Evolutionary conservation across 92 coral and sea anemone species (phyloP).

Genomic region (Bergia puertoricense): DNA sequence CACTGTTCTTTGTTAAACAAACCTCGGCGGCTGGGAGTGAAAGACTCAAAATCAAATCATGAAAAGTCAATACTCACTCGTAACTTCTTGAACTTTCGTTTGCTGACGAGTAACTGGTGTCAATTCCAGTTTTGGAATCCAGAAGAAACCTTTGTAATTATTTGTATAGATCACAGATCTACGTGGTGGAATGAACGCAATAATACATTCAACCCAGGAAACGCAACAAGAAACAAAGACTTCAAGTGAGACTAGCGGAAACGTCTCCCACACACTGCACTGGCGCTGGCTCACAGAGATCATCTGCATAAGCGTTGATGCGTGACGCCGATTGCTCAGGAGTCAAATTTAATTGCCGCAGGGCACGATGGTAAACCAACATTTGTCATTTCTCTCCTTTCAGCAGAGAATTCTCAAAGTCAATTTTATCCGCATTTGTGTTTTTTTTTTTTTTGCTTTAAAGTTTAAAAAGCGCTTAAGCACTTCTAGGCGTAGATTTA

Average conservation of each 20-base stretch:
- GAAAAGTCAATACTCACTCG: slow-evolving; percentile 16
- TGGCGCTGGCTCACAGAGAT: not conserved
- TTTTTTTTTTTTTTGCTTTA: not conserved
- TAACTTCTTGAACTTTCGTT: not conserved
- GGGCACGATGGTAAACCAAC: slow-evolving; percentile 2
- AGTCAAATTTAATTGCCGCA: not conserved
- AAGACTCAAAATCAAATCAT: not conserved
- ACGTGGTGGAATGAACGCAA: slow-evolving; percentile 43
- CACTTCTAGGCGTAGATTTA: too few species aligned
- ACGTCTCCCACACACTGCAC: slow-evolving; percentile 17
- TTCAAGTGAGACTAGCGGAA: slow-evolving; percentile 26
- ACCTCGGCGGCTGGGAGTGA: not conserved
- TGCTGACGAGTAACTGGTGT: not conserved
- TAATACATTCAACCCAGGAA: not conserved
- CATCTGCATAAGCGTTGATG: slow-evolving; percentile 28
- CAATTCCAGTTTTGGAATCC: not conserved
- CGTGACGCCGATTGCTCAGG: slow-evolving; percentile 32
- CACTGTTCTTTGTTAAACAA: slow-evolving; percentile 17
- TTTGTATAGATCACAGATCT: slow-evolving; percentile 15
- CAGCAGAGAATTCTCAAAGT: not conserved
- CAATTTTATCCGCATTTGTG: too few species aligned
- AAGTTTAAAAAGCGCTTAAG: not conserved
- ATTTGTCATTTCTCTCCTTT: not conserved
- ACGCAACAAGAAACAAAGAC: not conserved
- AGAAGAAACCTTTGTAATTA: not conserved